Conservation (phyloP, 2,888 invertebrate genomes). For the Nowickia ferox region DNA sequence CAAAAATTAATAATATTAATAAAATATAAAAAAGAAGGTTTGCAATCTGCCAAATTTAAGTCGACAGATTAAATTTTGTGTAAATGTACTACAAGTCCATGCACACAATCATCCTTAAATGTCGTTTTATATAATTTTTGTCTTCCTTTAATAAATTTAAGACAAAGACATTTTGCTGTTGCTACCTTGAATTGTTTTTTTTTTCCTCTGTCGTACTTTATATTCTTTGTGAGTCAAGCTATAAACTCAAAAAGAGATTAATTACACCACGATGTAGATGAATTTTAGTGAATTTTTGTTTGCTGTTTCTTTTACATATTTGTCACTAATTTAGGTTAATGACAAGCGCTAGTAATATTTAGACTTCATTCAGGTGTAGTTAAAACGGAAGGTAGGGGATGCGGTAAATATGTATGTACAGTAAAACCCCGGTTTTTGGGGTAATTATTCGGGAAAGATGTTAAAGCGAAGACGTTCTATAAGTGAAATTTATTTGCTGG, state of each 20-base stretch:
- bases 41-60: conserved; percentile 42
- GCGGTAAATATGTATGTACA: conserved; percentile 10
- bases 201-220: neutral
- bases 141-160: conserved; percentile 18
- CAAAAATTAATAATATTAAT: neutral
- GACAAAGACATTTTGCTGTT: conserved; percentile 47
- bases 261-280: conserved; percentile 49
- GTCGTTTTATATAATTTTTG: neutral
- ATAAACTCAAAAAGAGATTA: conserved; percentile 52
- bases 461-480: too few species aligned
- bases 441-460: too few species aligned
- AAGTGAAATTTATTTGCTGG: too few species aligned
- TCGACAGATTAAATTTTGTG: conserved; percentile 41
- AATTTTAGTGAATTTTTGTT: conserved; percentile 25
- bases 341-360: conserved; percentile 23
- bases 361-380: conserved; percentile 17
- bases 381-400: conserved; percentile 1
- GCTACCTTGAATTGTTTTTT: conserved; percentile 17
- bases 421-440: too few species aligned
- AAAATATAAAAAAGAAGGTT: neutral
- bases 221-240: conserved; percentile 21
- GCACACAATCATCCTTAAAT: conserved; percentile 17
- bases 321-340: conserved; percentile 42
- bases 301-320: conserved; percentile 21
- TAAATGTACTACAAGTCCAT: conserved; percentile 3